Conservation (phyloP, 2,797 vertebrate genomes). For the Rhyacichthys aspro region DNA sequence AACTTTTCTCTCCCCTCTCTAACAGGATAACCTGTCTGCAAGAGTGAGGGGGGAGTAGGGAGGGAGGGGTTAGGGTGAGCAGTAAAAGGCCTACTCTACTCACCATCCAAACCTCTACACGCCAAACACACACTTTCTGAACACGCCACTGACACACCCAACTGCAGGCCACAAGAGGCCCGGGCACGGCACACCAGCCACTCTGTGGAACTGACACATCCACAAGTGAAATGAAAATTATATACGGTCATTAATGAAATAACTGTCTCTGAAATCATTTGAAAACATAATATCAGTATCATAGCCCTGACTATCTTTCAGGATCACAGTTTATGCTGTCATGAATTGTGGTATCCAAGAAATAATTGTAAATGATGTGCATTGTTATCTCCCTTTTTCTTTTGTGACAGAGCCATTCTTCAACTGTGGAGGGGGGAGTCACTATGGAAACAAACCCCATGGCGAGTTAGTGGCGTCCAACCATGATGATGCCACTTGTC, state of each 20-base stretch:
- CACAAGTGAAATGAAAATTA: slow-evolving; percentile 12
- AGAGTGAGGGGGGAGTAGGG: slow-evolving; percentile 28
- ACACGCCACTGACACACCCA: slow-evolving; percentile 48
- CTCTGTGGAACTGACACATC: neutral
- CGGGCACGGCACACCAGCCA: slow-evolving; percentile 28
- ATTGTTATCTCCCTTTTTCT: slow-evolving; percentile 61
- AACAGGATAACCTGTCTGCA: slow-evolving; percentile 76
- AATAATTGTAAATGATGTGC: slow-evolving; percentile 63
- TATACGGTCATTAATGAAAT: slow-evolving; percentile 11
- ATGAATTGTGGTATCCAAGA: slow-evolving; percentile 48
- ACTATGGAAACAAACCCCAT: slow-evolving; percentile 79
- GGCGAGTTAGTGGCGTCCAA: slow-evolving; percentile 75
- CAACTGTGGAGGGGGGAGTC: slow-evolving; percentile 57
- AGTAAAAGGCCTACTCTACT: slow-evolving; percentile 68
- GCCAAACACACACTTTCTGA: slow-evolving; percentile 54
- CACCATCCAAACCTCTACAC: slow-evolving; percentile 67
- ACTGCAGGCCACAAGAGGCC: slow-evolving; percentile 41
- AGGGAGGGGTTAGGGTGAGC: slow-evolving; percentile 44
- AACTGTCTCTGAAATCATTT: neutral
- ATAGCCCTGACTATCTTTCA: slow-evolving; percentile 6
- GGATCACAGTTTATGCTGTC: slow-evolving; percentile 23
- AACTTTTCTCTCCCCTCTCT: slow-evolving; percentile 73
- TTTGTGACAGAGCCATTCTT: slow-evolving; percentile 73
- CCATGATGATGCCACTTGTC: slow-evolving; percentile 74
- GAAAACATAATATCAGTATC: slow-evolving; percentile 12